Evolutionary conservation across 1,140 invertebrate genomes (phyloP), one percentile per base, ranked within the genome.

Genomic region (Psix sp.): DNA sequence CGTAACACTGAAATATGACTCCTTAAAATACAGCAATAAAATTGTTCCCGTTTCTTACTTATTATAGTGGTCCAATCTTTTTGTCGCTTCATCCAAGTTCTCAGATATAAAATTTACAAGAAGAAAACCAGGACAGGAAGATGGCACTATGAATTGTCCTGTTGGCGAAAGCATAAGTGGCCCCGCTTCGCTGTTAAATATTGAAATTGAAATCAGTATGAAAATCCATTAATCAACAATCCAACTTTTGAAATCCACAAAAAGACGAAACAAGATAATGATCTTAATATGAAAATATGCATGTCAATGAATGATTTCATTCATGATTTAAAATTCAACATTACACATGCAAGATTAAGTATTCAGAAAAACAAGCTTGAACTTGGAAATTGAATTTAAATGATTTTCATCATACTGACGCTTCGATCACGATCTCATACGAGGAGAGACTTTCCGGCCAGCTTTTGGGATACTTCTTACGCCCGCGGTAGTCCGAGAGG

Each of bases 91-190:
- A 21, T 92, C 87, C 70, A 96, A 89, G 82, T 96, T 90, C 16
- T 92, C 90, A 4, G 91, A 90, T 26, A 98, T 93, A 80, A 96
- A 98, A 77, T 92, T 93, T 0, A 97, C 91, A 26, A 97, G 86
- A 54, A 96, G 90, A 67, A 91, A 92, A 0, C 94, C 92, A 6
- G 96, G 95, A 83, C 95, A 96, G 0, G 95, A 95, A 11, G 94
- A 93, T 16, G 96, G 96, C 0, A 95, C 94, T 36, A 97, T 96
- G 74, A 97, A 95, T 85, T 97, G 95, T 14, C 96, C 96, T 26
- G 94, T 96, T 0, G 95, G 95, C 5, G 94, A 95, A n/a, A 97
- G 89, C 94, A 96, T 96, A 31, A 98, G 80, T 0, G 95, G 95
- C 1, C 95, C 95, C 11, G 95, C 93, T 86, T 96, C 95, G 13